Conservation (phyloP, 2,797 vertebrate genomes). For the Pangasius larnaudii region DNA sequence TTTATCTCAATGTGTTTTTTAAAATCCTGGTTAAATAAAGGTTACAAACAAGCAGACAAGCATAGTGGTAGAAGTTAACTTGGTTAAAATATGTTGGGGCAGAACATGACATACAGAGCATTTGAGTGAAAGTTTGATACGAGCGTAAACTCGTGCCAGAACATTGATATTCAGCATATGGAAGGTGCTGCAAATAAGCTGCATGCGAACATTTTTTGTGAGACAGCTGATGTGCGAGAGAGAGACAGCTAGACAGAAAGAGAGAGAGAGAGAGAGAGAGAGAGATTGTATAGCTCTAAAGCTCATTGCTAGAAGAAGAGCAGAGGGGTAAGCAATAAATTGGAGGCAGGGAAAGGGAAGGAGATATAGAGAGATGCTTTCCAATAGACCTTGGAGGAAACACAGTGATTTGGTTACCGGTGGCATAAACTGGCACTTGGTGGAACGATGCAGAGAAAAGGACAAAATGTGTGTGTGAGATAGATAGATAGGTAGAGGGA, state of each 20-base stretch:
- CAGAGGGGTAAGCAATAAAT: slow-evolving; percentile 41
- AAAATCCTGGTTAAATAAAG: too few relatives aligned
- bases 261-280: neutral
- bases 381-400: slow-evolving; percentile 9
- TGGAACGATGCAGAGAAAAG: slow-evolving; percentile 34
- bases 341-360: slow-evolving; percentile 10
- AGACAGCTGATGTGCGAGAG: neutral
- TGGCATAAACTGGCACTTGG: slow-evolving; percentile 35
- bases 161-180: neutral
- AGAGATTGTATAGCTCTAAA: slow-evolving; percentile 24
- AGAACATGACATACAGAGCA: neutral
- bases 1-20: too few relatives aligned
- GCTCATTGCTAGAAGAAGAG: slow-evolving; percentile 23
- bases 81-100: neutral
- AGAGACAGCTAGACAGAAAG: neutral
- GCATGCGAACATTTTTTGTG: neutral
- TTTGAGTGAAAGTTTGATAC: neutral
- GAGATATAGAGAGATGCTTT: slow-evolving; percentile 12
- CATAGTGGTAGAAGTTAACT: neutral
- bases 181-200: neutral
- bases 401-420: slow-evolving; percentile 34
- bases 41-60: too few relatives aligned
- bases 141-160: neutral
- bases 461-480: slow-evolving; percentile 8
- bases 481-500: neutral